Conservation (phyloP, 2,888 invertebrate species). For the Hemicrepidius hirtus region DNA sequence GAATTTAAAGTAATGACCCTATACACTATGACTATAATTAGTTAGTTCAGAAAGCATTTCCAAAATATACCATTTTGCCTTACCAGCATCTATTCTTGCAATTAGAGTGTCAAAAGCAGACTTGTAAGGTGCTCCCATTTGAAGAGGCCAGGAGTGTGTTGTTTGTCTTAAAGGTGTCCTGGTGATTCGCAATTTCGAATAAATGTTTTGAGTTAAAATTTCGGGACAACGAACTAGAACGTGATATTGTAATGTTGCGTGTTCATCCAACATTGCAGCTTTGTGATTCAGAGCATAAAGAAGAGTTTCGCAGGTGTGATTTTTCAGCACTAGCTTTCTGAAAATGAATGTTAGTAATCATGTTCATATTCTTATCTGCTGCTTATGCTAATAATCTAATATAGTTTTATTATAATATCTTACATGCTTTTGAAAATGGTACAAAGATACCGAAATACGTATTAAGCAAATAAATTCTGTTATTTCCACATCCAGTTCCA, state of each 20-base stretch:
- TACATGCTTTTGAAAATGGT: not conserved
- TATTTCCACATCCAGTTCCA: too few species aligned
- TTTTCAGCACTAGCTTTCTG: constrained; percentile 28
- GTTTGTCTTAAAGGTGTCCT: constrained; percentile 49
- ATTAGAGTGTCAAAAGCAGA: constrained; percentile 52
- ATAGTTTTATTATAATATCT: not conserved
- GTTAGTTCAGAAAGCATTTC: too few species aligned
- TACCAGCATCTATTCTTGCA: constrained; percentile 54
- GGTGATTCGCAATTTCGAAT: constrained; percentile 53
- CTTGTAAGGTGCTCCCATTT: constrained; percentile 56
- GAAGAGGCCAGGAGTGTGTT: constrained; percentile 55
- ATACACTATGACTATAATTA: too few species aligned
- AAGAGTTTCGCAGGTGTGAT: constrained; percentile 48
- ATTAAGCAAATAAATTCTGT: too few species aligned
- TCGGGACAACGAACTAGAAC: constrained; percentile 38
- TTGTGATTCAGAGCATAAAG: constrained; percentile 48
- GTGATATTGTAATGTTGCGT: constrained; percentile 53
- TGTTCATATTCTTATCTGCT: too few species aligned
- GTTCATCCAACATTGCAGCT: constrained; percentile 56
- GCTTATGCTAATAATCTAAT: too few species aligned
- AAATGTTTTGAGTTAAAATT: constrained; percentile 21
- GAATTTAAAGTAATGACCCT: too few species aligned
- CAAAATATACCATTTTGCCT: not conserved
- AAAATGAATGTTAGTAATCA: too few species aligned
- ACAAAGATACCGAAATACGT: too few species aligned